Evolutionary conservation across 2,888 invertebrate species (phyloP), one percentile per base, ranked within the genome.

Genomic region (Agapostemon virescens): DNA sequence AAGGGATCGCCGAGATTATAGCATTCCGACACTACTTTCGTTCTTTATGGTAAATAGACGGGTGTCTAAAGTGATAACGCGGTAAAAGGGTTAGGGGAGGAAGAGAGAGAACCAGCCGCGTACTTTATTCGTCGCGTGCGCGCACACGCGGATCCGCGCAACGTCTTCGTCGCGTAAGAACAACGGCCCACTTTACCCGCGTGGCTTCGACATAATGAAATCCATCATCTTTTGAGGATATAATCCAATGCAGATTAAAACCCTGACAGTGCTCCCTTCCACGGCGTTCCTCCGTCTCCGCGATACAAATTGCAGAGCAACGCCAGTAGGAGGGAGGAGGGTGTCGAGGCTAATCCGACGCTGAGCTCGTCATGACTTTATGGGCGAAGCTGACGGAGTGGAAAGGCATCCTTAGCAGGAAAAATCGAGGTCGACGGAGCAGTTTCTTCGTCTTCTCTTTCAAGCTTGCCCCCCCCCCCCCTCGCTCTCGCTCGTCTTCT

Each of bases 161-260:
- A 49, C 45, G 45, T n/a, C 7, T 5, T 9, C n/a, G 26, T 7
- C 30, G 30, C 6, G 20, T 38, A 36, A 36, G 36, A 36, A 83
- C 83, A 85, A 83, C 79, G 74, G 79, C 68, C 80, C 83, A 84
- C 81, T 87, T 88, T 83, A n/a, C 84, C 74, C 78, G 87, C 83
- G 77, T 82, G 82, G 84, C 84, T 85, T 84, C 84, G 82, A 74
- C 81, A 82, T 87, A 90, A 88, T 88, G 84, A 87, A 88, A 89
- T 89, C 84, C 89, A 88, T 88, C 87, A 85, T 82, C 84, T 87
- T 89, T 90, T 88, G 87, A 89, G 84, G 79, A 80, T 79, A 88
- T 90, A 89, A 90, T 90, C 86, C 86, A 77, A 88, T 89, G 89
- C 85, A 90, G 88, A 90, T 90, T 90, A 90, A 88, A 89, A 84